Base-by-base conservation (phyloP, 2,113 vertebrate species). In the Podocnemis expansa region DNA sequence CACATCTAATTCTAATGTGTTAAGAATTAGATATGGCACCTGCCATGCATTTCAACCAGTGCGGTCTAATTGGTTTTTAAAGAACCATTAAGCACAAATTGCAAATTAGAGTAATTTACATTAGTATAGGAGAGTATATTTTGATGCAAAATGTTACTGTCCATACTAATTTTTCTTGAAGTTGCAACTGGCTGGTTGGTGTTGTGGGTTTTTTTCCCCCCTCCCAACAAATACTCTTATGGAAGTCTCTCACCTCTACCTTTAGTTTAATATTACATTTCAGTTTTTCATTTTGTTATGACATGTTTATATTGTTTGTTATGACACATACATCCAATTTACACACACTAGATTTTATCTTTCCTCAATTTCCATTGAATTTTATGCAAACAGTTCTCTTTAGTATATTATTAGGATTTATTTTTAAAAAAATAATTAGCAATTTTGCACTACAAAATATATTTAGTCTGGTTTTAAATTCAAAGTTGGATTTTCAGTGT, bases 1-100 rank as follows among this genome's bases (percentile, higher is more conserved):
- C 52, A 87, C 21, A 85, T 82, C 17, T 85, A 91, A 96, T 82
- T 94, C 93, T 93, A 87, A 87, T 88, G 49, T 25, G 3, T 24
- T 87, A 82, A 49, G 90, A 94, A 88, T 75, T 54, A 88, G 79
- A 31, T 75, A 91, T 19, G 43, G 24, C 25, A 94, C 63, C 45
- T 49, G 38, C 45, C 31, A 93, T 70, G 79, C 51, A 78, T 87
- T 96, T 49, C 55, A 94, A 73, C 73, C 55, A 89, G 17, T 27
- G 14, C 2, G 31, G 4, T 27, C 31, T 45, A 89, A 93, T 27
- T 73, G 14, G 29, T 7, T 58, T 90, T 94, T 31, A 89, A 80
- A 31, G 21, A 80, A 73, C 1, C 2, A 22, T 91, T 93, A 76
- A 88, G 25, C 14, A 6, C 6, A 63, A 92, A 81, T 1, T 79